These are phyloP conservation scores for Falco novaeseelandiae DNA, from an alignment of 2,797 vertebrate genomes.

Conservation along the genomic window DNA sequence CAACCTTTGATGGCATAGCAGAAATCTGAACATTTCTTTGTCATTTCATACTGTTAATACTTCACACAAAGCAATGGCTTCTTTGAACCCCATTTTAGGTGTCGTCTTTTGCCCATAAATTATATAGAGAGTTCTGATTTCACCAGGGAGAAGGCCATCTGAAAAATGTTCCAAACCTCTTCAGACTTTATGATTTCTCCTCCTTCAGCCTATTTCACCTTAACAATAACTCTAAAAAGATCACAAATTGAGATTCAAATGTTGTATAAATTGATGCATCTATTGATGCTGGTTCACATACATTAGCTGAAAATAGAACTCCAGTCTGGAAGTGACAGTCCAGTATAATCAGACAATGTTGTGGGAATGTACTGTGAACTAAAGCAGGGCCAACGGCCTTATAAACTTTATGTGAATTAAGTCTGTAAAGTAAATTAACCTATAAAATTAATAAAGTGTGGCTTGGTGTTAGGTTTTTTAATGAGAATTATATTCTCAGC, in stretches of 20 bases:
- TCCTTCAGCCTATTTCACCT: neutral
- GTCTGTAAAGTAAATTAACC: neutral
- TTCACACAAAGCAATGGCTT: conserved; percentile 35
- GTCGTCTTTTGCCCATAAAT: conserved; percentile 24
- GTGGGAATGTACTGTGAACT: neutral
- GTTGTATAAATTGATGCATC: neutral
- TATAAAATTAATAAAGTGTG: neutral
- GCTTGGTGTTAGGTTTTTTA: neutral
- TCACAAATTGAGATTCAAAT: conserved; percentile 6
- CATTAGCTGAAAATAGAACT: neutral
- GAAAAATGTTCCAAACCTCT: conserved; percentile 19
- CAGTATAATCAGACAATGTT: neutral
- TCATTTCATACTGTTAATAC: conserved; percentile 40
- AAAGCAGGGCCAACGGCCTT: neutral
- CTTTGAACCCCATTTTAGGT: conserved; percentile 44
- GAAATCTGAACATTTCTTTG: conserved; percentile 30
- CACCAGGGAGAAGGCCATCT: neutral
- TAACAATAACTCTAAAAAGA: neutral
- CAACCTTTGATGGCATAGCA: conserved; percentile 11
- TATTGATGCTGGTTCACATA: neutral
- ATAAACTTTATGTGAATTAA: neutral
- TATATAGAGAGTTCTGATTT: conserved; percentile 4
- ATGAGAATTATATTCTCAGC: neutral
- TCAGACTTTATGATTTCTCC: conserved; percentile 3
- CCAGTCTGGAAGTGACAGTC: neutral